A percentile compares a stretch with the other conserved stretches of the same genome.
These are phyloP conservation scores for Bombycilla garrulus DNA, from an alignment of 2,113 vertebrate species.

Conservation along the genomic window DNA sequence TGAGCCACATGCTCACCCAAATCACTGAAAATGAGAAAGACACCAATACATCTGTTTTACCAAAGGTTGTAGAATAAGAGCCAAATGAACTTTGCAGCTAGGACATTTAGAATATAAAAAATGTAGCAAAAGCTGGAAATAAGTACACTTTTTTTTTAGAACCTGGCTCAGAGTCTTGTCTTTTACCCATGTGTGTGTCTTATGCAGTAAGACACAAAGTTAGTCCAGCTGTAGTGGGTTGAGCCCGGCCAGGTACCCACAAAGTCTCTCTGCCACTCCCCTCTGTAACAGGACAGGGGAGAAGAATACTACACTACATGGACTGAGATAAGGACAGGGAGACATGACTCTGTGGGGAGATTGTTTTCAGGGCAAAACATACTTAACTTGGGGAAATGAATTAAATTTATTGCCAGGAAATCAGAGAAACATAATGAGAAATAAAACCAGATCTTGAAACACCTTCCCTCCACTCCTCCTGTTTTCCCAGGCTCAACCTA, in stretches of 20 bases:
- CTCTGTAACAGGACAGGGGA: neutral
- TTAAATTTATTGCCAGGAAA: neutral
- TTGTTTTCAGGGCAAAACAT: neutral
- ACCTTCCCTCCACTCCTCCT: accelerated
- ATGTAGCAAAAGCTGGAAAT: neutral
- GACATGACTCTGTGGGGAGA: neutral
- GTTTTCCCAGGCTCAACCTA: neutral
- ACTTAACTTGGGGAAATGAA: neutral
- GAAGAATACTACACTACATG: accelerated
- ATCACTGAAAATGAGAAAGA: neutral
- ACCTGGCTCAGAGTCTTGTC: neutral
- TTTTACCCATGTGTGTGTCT: neutral
- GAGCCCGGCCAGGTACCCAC: neutral
- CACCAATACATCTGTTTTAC: neutral
- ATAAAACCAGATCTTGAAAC: neutral
- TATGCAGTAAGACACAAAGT: neutral
- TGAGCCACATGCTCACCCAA: neutral
- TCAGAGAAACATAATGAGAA: neutral
- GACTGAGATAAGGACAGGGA: neutral
- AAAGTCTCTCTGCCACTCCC: neutral
- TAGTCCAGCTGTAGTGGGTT: neutral
- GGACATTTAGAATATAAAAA: neutral
- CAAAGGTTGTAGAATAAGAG: neutral
- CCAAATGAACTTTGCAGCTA: neutral
- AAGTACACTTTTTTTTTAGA: neutral